phyloP scores from a whole-genome alignment of 2,797 vertebrate species.

The Notolepis coatsorum region DNA sequence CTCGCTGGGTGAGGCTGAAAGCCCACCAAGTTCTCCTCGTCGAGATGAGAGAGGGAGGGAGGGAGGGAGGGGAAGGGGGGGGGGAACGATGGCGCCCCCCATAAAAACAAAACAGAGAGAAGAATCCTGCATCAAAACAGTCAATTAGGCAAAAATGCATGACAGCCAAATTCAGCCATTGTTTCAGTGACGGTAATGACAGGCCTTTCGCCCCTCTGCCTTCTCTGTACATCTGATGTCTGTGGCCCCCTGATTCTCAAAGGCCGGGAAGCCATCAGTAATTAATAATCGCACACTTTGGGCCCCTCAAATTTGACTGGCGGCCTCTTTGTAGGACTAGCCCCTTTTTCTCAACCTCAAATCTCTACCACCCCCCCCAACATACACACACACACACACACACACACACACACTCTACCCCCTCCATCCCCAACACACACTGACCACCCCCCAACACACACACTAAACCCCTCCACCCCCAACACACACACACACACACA shows the following conservation, averaged over 20 bases:
- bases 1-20: conserved; percentile 80
- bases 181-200: conserved; percentile 79
- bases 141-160: conserved; percentile 85
- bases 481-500: too few relatives aligned
- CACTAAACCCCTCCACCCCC: too few relatives aligned
- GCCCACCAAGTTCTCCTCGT: conserved; percentile 74
- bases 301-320: conserved; percentile 60
- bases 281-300: conserved; percentile 73
- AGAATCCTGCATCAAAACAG: conserved; percentile 76
- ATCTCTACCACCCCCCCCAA: conserved; percentile 2
- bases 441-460: conserved; percentile 16
- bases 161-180: conserved; percentile 80
- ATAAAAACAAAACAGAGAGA: conserved; percentile 65
- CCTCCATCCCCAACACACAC: conserved; percentile 7
- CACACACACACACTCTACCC: conserved; percentile 50
- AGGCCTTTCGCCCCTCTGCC: conserved; percentile 65
- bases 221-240: conserved; percentile 69
- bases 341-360: conserved; percentile 30
- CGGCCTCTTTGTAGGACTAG: conserved; percentile 58
- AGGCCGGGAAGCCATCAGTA: conserved; percentile 70
- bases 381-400: conserved; percentile 58
- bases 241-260: conserved; percentile 65
- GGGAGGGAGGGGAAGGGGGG: conserved; percentile 38
- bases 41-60: conserved; percentile 33
- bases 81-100: conserved; percentile 49